These are phyloP conservation scores for Tenrec ecaudatus DNA, from an alignment of 2,113 vertebrate species.

Conservation along the genomic window DNA sequence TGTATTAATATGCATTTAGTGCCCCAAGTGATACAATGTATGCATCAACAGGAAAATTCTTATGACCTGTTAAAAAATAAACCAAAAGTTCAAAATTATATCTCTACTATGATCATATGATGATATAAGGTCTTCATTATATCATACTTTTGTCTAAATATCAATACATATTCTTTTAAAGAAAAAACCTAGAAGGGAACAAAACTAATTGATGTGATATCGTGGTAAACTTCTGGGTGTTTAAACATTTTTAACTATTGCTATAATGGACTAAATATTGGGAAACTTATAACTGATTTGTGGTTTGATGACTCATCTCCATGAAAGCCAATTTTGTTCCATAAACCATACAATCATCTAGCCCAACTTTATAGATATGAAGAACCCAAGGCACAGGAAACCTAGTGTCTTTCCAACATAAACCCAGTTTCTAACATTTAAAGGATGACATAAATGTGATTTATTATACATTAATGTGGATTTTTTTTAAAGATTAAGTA, in stretches of 20 bases:
- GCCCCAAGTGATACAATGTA: conserved; percentile 29
- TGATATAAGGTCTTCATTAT: background rate
- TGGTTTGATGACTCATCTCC: conserved; percentile 1
- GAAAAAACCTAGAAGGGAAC: conserved; percentile 23
- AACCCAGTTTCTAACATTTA: background rate
- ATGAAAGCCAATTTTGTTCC: background rate
- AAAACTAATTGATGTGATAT: conserved; percentile 1
- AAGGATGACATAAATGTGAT: background rate
- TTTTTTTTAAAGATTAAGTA: background rate
- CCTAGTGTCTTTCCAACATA: background rate
- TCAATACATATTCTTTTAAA: background rate
- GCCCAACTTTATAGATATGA: background rate
- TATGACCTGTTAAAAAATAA: conserved; percentile 33
- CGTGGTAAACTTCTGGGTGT: background rate
- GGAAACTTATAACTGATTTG: background rate
- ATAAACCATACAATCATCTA: background rate
- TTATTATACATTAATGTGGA: conserved; percentile 5
- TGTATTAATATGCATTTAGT: background rate
- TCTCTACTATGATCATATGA: background rate
- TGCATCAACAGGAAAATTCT: conserved; percentile 26
- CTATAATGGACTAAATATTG: background rate
- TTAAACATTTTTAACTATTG: conserved; percentile 6
- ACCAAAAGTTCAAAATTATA: conserved; percentile 27
- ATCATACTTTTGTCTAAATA: background rate
- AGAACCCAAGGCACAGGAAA: background rate